phyloP scores from a whole-genome alignment of 1,140 invertebrate genomes.

The Lepidurus apus region DNA sequence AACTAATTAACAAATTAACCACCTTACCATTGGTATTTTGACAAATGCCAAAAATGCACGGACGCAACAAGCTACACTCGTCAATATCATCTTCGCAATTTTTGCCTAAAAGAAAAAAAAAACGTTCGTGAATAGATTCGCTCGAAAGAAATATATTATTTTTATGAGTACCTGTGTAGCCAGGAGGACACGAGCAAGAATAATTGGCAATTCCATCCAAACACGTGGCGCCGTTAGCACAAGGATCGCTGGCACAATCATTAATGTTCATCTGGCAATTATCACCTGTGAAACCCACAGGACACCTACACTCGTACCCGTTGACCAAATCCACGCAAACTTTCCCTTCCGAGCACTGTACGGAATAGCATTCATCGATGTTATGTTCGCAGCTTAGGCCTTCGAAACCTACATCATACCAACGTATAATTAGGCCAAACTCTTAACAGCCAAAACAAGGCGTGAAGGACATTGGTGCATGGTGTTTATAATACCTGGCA shows the following conservation, averaged over 20 bases:
- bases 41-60: conserved; percentile 78
- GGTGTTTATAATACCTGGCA: conserved; percentile 47
- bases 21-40: conserved; percentile 54
- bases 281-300: conserved; percentile 65
- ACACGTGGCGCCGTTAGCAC: conserved; percentile 53
- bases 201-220: conserved; percentile 67
- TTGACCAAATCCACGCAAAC: conserved; percentile 60
- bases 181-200: conserved; percentile 69
- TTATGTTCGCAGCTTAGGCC: conserved; percentile 48
- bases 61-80: conserved; percentile 59
- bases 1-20: background rate
- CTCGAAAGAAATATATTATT: conserved; percentile 52
- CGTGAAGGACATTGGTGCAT: background rate
- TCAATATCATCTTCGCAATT: conserved; percentile 70
- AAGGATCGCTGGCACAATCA: conserved; percentile 52
- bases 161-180: conserved; percentile 62
- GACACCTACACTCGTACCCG: conserved; percentile 70
- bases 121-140: conserved; percentile 33
- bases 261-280: conserved; percentile 61
- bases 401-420: conserved; percentile 39
- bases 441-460: background rate
- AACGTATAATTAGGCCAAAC: background rate
- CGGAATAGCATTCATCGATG: conserved; percentile 61
- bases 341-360: conserved; percentile 57
- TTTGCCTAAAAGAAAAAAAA: conserved; percentile 49